Base-by-base conservation (phyloP, 2,888 invertebrate genomes). In the Eilema griseolum region DNA sequence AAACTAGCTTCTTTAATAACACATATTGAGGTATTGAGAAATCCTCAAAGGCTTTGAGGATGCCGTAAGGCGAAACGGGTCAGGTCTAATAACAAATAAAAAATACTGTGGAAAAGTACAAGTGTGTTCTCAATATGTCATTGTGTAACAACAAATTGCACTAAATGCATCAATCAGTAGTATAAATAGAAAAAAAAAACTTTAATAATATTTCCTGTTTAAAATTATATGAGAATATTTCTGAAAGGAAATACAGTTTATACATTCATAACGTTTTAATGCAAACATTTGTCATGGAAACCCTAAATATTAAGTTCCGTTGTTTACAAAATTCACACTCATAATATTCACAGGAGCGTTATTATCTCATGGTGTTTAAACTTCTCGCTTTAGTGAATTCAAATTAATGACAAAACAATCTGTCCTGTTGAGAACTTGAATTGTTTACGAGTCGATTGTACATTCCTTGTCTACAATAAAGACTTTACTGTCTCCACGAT, bases 391-490 rank as follows among this genome's bases (percentile, higher is more conserved):
- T 67, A 70, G 65, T 63, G 64, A 72, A 74, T 73, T 73, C 37
- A 79, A 77, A 73, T 71, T 74, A 75, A 77, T 75, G 71, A 72
- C 69, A 72, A 77, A 74, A 77, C 74, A 80, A 72, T 75, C 64
- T 66, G 24, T 57, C 62, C 61, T 70, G 72, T 78, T 70, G 71
- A 74, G 74, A 79, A 76, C 71, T 77, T 73, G 71, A 73, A 81
- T 79, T 79, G 72, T 79, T 78, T 75, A 71, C 72, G 69, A 78
- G 72, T 65, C 60, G 56, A 72, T 67, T 74, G 69, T 73, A 69
- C 73, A 74, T 76, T 76, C 70, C 72, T 76, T 68, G 66, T 62
- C 37, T 52, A 62, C 66, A 71, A 64, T 71, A 70, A 73, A 74
- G 56, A 69, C 69, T 81, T 78, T 75, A 80, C 65, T 31, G 65